A percentile compares a stretch with the other conserved stretches of the same genome.
These are phyloP conservation scores for Dasysyrphus albostriatus DNA, from an alignment of 2,888 invertebrate species.

Conservation along the genomic window DNA sequence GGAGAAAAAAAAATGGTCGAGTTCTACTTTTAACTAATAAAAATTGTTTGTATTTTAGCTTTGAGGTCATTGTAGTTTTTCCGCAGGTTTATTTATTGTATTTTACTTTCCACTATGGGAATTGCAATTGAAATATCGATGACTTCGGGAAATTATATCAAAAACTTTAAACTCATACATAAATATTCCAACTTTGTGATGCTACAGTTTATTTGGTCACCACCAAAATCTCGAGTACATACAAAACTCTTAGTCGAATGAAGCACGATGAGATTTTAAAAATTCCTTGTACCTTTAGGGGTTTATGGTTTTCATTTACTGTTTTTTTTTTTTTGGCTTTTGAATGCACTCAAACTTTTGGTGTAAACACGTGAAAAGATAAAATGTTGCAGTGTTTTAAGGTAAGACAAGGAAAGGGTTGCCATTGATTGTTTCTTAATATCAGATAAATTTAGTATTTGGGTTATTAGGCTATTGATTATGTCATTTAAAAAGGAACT, in stretches of 20 bases:
- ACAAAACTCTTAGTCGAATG: background rate
- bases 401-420: background rate
- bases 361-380: background rate
- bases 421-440: background rate
- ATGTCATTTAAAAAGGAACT: too few species aligned
- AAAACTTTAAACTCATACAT: background rate
- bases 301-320: background rate
- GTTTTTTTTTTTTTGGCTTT: background rate
- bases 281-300: background rate
- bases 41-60: background rate
- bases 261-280: background rate
- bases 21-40: background rate
- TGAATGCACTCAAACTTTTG: background rate
- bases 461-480: too few species aligned
- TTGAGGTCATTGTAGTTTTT: background rate
- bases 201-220: background rate
- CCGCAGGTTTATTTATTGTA: background rate
- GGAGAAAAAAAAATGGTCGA: background rate
- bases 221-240: background rate
- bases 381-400: background rate
- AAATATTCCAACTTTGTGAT: background rate
- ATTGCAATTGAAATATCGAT: background rate
- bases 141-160: background rate
- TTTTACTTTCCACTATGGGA: background rate
- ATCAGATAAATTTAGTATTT: background rate